Percentiles rank a stretch among this genome's conserved stretches.
Evolutionary conservation across 2,888 invertebrate genomes (phyloP).

Genomic region (Hypena proboscidalis): DNA sequence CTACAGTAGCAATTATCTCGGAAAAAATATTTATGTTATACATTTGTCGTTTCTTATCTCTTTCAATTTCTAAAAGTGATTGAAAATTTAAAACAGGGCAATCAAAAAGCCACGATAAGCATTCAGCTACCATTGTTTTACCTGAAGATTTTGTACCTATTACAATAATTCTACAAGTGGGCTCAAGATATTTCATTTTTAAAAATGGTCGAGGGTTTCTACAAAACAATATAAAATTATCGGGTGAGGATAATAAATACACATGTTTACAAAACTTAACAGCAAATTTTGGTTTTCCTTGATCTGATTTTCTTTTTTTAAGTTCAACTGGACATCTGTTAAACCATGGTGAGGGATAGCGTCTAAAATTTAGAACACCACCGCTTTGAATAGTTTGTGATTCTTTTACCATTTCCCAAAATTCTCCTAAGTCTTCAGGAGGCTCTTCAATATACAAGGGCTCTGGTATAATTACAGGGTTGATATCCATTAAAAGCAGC

Average conservation of each 20-base stretch:
- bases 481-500: conserved; percentile 59
- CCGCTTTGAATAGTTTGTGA: conserved; percentile 56
- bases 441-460: conserved; percentile 69
- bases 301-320: conserved; percentile 75
- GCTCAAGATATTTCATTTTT: conserved; percentile 83
- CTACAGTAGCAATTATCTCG: conserved; percentile 71
- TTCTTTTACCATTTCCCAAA: conserved; percentile 67
- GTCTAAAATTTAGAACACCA: conserved; percentile 59
- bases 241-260: conserved; percentile 83
- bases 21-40: conserved; percentile 66
- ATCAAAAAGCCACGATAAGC: conserved; percentile 82
- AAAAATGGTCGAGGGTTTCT: conserved; percentile 87
- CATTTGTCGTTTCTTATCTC: conserved; percentile 54
- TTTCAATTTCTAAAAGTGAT: conserved; percentile 53
- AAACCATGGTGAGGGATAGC: conserved; percentile 84
- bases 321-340: conserved; percentile 88
- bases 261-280: conserved; percentile 87
- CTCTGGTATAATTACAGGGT: conserved; percentile 68
- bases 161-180: conserved; percentile 85
- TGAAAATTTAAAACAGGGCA: conserved; percentile 72
- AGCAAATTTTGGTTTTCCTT: conserved; percentile 83
- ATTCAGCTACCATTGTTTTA: conserved; percentile 84
- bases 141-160: conserved; percentile 86
- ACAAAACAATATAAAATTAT: conserved; percentile 81
- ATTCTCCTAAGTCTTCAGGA: conserved; percentile 69